Evolutionary conservation across 2,797 vertebrate genomes (phyloP).

Genomic region (Alca torda): DNA sequence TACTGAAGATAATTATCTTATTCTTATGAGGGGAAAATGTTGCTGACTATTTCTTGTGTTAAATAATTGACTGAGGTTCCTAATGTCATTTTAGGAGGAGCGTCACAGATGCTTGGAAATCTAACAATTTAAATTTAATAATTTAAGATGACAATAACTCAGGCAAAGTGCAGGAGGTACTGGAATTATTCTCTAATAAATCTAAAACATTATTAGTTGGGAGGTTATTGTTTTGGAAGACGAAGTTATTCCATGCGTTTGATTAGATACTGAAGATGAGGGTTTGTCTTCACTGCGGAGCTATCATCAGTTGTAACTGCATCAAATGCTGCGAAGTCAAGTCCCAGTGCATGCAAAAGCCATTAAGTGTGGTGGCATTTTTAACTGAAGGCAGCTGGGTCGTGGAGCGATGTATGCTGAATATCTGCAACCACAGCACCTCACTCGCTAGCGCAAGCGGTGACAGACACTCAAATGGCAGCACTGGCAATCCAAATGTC

Average conservation of each 20-base stretch:
- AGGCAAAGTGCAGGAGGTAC: neutral
- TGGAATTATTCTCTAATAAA: conserved; percentile 23
- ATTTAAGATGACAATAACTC: neutral
- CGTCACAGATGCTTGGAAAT: neutral
- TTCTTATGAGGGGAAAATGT: conserved; percentile 31
- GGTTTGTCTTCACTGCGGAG: neutral
- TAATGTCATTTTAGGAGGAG: neutral
- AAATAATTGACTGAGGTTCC: conserved; percentile 39
- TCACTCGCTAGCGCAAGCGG: neutral
- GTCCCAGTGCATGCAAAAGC: neutral
- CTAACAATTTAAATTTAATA: conserved; percentile 22
- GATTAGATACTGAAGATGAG: neutral
- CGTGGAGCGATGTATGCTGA: no score
- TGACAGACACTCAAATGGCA: neutral
- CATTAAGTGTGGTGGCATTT: neutral
- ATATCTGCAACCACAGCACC: neutral
- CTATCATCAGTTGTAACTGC: neutral
- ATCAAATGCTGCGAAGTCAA: neutral
- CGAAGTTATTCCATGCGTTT: neutral
- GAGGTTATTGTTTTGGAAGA: neutral
- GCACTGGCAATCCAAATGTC: neutral
- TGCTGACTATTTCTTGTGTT: conserved; percentile 42
- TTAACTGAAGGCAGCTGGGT: neutral
- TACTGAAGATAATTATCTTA: conserved; percentile 66
- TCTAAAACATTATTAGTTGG: neutral